phyloP scores from a whole-genome alignment of 2,797 vertebrate genomes.

The Manis crassicaudata region DNA sequence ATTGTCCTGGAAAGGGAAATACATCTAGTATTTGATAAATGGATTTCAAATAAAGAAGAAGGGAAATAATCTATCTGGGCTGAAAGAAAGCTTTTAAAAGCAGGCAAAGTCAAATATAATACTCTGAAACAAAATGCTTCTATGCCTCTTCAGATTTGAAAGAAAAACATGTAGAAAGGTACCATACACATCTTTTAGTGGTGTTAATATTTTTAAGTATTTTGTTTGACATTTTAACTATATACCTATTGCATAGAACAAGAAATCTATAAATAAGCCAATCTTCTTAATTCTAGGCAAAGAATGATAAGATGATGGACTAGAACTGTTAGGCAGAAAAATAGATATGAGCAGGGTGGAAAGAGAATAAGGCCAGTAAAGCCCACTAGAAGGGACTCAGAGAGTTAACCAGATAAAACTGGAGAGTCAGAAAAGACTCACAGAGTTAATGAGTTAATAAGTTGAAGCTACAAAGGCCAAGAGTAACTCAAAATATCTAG shows the following conservation, averaged over 20 bases:
- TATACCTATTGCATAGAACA: neutral
- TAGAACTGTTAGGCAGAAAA: neutral
- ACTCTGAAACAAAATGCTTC: conserved; percentile 22
- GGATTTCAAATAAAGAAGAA: conserved; percentile 44
- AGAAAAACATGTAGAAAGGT: neutral
- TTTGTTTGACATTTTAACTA: conserved; percentile 1
- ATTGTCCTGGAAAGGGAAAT: conserved; percentile 13
- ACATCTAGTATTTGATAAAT: conserved; percentile 43
- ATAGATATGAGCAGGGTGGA: too few relatives aligned
- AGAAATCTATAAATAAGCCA: neutral
- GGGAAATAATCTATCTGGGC: conserved; percentile 11
- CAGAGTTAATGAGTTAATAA: too few relatives aligned
- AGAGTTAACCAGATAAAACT: too few relatives aligned
- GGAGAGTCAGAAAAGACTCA: too few relatives aligned
- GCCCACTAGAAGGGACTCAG: too few relatives aligned
- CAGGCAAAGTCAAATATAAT: neutral
- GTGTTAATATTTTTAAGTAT: neutral
- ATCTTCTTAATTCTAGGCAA: conserved; percentile 28
- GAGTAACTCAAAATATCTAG: too few relatives aligned
- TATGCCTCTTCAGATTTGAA: neutral
- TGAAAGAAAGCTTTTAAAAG: conserved; percentile 45
- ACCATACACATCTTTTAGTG: neutral
- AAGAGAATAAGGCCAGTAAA: too few relatives aligned
- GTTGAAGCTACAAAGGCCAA: too few relatives aligned
- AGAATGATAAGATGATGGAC: neutral